A percentile compares a stretch with the other conserved stretches of the same genome.
Evolutionary conservation across 2,797 vertebrate genomes (phyloP).

Genomic region (Sarcophilus harrisii): DNA sequence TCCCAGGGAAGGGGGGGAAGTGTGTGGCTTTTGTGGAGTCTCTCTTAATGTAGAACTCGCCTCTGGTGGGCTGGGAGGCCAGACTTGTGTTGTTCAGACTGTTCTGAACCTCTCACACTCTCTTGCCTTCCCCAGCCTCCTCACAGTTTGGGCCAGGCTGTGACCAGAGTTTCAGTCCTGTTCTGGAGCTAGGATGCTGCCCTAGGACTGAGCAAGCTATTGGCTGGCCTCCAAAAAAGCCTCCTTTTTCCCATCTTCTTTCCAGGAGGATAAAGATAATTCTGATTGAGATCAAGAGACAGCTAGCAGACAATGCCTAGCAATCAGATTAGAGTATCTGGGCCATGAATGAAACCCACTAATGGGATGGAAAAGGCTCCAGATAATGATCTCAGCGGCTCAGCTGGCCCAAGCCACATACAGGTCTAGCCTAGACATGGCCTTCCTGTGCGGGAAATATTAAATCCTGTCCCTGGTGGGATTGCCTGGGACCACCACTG

Average conservation of each 20-base stretch:
- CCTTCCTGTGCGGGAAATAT: constrained; percentile 67
- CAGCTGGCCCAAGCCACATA: constrained; percentile 77
- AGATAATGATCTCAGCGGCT: constrained; percentile 84
- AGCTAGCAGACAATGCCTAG: constrained; percentile 83
- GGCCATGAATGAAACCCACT: constrained; percentile 84
- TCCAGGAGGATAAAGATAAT: constrained; percentile 83
- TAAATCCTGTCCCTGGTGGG: constrained; percentile 29
- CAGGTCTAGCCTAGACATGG: constrained; percentile 68
- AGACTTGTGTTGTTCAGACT: not conserved
- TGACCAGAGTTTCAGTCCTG: not conserved
- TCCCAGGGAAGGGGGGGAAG: not conserved
- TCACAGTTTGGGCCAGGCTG: not conserved
- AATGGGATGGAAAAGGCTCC: constrained; percentile 86
- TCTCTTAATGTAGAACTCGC: not conserved
- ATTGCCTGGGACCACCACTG: not conserved
- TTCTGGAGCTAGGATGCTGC: not conserved
- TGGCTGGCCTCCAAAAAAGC: not conserved
- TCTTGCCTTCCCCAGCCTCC: not conserved
- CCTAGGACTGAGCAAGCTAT: not conserved
- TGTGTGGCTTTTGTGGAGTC: not conserved
- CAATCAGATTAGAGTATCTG: constrained; percentile 85
- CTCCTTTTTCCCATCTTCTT: constrained; percentile 32
- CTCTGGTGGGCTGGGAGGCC: not conserved
- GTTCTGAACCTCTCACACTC: not conserved
- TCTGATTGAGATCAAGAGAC: constrained; percentile 81